A percentile compares a stretch with the other conserved stretches of the same genome.
Evolutionary conservation across 2,888 invertebrate genomes (phyloP).

Genomic region (Ceriagrion tenellum): DNA sequence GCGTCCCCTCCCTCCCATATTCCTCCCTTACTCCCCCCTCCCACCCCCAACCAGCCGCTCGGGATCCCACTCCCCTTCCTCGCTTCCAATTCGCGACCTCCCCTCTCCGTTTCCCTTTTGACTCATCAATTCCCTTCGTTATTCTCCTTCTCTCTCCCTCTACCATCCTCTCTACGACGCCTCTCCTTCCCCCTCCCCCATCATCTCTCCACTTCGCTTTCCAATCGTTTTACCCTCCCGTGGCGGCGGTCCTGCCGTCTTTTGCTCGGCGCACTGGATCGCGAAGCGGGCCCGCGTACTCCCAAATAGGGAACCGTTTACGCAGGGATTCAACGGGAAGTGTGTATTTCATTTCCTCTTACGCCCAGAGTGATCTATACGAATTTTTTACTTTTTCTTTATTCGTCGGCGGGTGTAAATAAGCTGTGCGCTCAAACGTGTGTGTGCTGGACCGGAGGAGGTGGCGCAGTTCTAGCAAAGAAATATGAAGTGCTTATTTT

Average conservation of each 20-base stretch:
- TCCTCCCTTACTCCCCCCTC: neutral
- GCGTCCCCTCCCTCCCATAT: neutral
- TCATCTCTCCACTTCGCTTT: neutral
- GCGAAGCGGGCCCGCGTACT: neutral
- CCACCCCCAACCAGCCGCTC: neutral
- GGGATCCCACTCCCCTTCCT: neutral
- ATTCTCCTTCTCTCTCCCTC: neutral
- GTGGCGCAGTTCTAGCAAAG: neutral
- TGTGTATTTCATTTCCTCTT: neutral
- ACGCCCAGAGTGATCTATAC: neutral
- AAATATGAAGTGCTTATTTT: neutral
- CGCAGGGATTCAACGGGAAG: neutral
- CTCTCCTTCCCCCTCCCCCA: no score
- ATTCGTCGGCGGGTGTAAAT: neutral
- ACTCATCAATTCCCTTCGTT: neutral
- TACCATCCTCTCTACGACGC: neutral
- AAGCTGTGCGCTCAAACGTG: neutral
- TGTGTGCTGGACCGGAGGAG: neutral
- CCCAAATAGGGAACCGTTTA: neutral
- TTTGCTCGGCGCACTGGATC: neutral
- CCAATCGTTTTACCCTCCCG: neutral
- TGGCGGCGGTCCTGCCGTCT: neutral
- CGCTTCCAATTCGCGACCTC: neutral
- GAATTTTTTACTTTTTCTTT: neutral
- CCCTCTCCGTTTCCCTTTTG: neutral